These are phyloP conservation scores for honey bee (Apis mellifera) DNA, from an alignment of 1,140 invertebrate genomes.

Conservation along the genomic window Amel_HAv3.1 CM009944.2:6623001-6623500, in stretches of 20 bases:
- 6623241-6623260: conserved; percentile 43
- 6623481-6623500: conserved; percentile 95
- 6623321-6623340: conserved; percentile 80
- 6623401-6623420: conserved; percentile 89
- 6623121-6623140: not conserved
- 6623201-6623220: conserved; percentile 22
- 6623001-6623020: not conserved
- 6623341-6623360: conserved; percentile 76
- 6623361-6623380: conserved; percentile 84
- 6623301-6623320: conserved; percentile 80
- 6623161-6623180: conserved; percentile 29
- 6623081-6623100: conserved; percentile 15
- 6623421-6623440: conserved; percentile 93
- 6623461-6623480: conserved; percentile 93
- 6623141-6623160: not conserved
- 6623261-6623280: conserved; percentile 65
- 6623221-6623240: conserved; percentile 22
- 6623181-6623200: conserved; percentile 1
- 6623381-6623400: conserved; percentile 86
- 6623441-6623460: conserved; percentile 91
- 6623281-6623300: conserved; percentile 79
- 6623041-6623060: not conserved
- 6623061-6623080: conserved; percentile 33
- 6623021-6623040: not conserved
- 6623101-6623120: not conserved